Conservation (phyloP, 2,888 invertebrate genomes). For the Ennomos fuscantarius region DNA sequence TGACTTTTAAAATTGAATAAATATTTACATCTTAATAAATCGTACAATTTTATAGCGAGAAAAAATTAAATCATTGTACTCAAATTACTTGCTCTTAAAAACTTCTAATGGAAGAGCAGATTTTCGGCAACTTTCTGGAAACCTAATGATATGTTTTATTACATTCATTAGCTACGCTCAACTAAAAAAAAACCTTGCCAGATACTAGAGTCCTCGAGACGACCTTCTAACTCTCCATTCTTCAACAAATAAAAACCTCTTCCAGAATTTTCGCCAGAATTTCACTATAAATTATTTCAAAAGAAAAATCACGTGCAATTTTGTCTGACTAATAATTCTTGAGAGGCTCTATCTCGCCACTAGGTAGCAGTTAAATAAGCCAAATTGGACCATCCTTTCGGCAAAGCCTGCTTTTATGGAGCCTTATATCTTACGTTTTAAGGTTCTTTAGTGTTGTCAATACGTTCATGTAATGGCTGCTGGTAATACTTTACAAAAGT, state of each 20-base stretch:
- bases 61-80: too few relatives aligned
- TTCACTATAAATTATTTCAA: conserved; percentile 52
- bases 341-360: conserved; percentile 60
- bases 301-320: conserved; percentile 69
- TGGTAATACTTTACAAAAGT: neutral
- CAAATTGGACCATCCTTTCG: conserved; percentile 74
- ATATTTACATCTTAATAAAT: too few relatives aligned
- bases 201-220: conserved; percentile 3
- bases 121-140: conserved; percentile 1
- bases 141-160: conserved; percentile 7
- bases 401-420: conserved; percentile 63
- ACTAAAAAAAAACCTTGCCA: conserved; percentile 3
- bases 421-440: conserved; percentile 62
- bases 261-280: conserved; percentile 20
- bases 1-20: too few relatives aligned
- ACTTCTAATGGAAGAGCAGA: neutral
- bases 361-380: conserved; percentile 76
- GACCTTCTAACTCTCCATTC: conserved; percentile 8
- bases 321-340: conserved; percentile 72
- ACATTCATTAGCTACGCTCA: conserved; percentile 5
- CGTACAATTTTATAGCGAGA: too few relatives aligned
- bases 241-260: conserved; percentile 9
- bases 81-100: neutral
- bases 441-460: conserved; percentile 52
- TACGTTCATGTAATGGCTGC: conserved; percentile 10